These are phyloP conservation scores for Antechinus stuartii DNA, from an alignment of 2,113 vertebrate genomes.

Conservation along the genomic window DNA sequence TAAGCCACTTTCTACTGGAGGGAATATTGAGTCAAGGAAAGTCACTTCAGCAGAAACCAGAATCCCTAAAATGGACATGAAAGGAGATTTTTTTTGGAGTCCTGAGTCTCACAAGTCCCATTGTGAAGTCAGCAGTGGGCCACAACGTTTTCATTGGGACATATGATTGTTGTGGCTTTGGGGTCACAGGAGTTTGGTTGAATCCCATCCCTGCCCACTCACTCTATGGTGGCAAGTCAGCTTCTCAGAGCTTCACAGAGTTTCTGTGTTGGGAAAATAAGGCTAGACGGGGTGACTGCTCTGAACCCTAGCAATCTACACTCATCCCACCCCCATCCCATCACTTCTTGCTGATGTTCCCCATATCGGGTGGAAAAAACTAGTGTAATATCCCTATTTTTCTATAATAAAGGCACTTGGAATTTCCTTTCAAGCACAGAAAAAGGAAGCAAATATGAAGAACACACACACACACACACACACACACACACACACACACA, in stretches of 20 bases:
- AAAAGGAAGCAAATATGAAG: neutral
- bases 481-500: too few relatives aligned
- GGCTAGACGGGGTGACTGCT: neutral
- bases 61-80: neutral
- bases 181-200: neutral
- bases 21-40: constrained; percentile 7
- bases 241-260: neutral
- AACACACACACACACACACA: neutral
- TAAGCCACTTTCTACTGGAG: constrained; percentile 49
- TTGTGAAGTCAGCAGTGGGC: constrained; percentile 34
- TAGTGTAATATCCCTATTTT: neutral
- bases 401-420: neutral
- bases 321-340: neutral
- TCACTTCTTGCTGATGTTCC: neutral
- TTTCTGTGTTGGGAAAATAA: neutral
- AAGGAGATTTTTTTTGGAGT: neutral
- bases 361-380: neutral
- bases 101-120: neutral
- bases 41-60: neutral
- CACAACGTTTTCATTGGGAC: neutral
- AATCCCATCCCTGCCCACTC: neutral
- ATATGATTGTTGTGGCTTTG: neutral
- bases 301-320: neutral
- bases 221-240: neutral
- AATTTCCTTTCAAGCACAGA: neutral